These are phyloP conservation scores for Choreutis nemorana DNA, from an alignment of 2,888 invertebrate species.

Conservation along the genomic window DNA sequence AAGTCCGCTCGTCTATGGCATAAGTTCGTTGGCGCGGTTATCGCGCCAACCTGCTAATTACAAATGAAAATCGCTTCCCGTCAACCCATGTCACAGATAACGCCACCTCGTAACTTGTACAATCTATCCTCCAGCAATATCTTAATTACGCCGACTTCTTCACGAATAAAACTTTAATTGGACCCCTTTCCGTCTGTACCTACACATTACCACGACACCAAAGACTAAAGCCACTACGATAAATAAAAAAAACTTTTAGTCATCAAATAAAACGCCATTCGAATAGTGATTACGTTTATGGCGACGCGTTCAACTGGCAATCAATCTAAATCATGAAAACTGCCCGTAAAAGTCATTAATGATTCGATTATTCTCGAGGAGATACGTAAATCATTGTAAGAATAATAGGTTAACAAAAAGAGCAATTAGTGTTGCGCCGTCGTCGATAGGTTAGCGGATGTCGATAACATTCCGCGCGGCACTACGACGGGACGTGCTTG, in stretches of 20 bases:
- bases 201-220: slow-evolving; percentile 16
- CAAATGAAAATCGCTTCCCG: slow-evolving; percentile 41
- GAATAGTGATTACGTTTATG: too few species aligned
- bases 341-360: slow-evolving; percentile 48
- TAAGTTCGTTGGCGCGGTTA: slow-evolving; percentile 8
- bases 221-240: too few species aligned
- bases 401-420: slow-evolving; percentile 44
- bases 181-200: slow-evolving; percentile 15
- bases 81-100: slow-evolving; percentile 14
- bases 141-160: slow-evolving; percentile 27
- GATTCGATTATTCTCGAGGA: slow-evolving; percentile 40
- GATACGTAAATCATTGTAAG: slow-evolving; percentile 54
- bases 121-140: slow-evolving; percentile 36
- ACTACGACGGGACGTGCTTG: slow-evolving; percentile 55
- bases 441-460: slow-evolving; percentile 61
- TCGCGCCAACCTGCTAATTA: slow-evolving; percentile 29
- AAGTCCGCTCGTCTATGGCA: too few species aligned
- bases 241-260: too few species aligned
- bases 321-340: slow-evolving; percentile 49
- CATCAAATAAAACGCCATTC: too few species aligned
- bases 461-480: slow-evolving; percentile 43
- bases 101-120: slow-evolving; percentile 16
- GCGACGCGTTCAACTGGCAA: too few species aligned
- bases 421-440: slow-evolving; percentile 57
- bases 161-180: slow-evolving; percentile 35